Evolutionary conservation across 2,797 vertebrate genomes (phyloP), one percentile per base, ranked within the genome.

Genomic region (Xyrichtys novacula): DNA sequence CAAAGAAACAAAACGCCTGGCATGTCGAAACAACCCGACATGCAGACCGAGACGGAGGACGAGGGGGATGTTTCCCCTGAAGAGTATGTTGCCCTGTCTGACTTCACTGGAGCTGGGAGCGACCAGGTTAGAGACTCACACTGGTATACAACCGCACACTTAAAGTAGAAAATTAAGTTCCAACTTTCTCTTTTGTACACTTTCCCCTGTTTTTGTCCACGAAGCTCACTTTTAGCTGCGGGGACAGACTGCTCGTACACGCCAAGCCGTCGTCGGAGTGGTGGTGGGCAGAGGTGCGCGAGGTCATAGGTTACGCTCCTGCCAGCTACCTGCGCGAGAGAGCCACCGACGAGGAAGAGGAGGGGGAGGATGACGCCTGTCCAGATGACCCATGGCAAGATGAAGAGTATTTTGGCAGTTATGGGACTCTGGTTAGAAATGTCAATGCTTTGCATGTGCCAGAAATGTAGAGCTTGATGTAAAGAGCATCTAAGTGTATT

Each of bases 341-440:
- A 34, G 32, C 10, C 11, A 12, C 10, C 1, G 32, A 34, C 11
- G 11, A 52, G 8, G 64, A 12, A 19, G 71, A 79, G 0, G 85
- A 87, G 6, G 75, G 81, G 0, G 89, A 89, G 7, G 74, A 83
- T 0, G 89, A 89, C 25, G 0, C 6, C 19, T 76, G 62, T 4
- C 48, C 56, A n/a, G 91, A 93, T 58, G 95, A 95, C 48, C 89
- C 91, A 0, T 95, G 95, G 95, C 95, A 95, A 76, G 93, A 95
- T 11, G 92, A 95, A 11, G 95, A 95, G 32, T 95, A 96, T 83
- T 96, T 94, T 6, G 91, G 90, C 78, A 95, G 90, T 61, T 96
- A 95, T 6, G 92, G 93, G 3, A 93, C 93, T n/a, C 85, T 96
- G 93, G 95, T 95, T 71, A 32, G 88, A 55, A 26, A 58, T 49